Evolutionary conservation across 2,797 vertebrate species (phyloP), one percentile per base, ranked within the genome.

Genomic region (Xenopus petersii): DNA sequence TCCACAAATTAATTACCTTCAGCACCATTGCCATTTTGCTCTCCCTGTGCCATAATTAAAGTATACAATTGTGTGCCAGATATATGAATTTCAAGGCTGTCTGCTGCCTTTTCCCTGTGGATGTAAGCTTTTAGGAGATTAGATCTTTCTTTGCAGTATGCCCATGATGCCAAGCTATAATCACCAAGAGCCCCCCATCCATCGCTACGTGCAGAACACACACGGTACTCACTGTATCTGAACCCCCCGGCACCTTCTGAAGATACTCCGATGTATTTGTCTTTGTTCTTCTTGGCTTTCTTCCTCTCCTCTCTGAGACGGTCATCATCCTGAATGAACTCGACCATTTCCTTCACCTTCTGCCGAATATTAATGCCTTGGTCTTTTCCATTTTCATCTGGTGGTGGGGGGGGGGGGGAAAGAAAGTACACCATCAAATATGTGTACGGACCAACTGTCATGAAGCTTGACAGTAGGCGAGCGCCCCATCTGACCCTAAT

Each of bases 371-470:
- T 99, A 86, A 98, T 89, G 73, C 98, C 97, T 86, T 99, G 98
- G 87, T 99, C 98, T 83, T 99, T 99, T 49, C 97, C 97, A 81
- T 96, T 96, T 75, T 99, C 98, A 87, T 99, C 97, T 99, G 86
- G 24, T 54, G 54, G 51, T 24, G 61, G 11, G 26, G 26, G 21
- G 54, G 51, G 48, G 61, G 11, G 26, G 26, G 21, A 15, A 21
- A 17, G 33, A 71, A 63, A 42, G 5, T 6, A 42, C 8, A 42
- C 49, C 49, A 51, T 51, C 11, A 51, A 10, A 51, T 30, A 2
- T 30, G 26, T 30, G 26, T 30, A 30, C 26, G 26, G 26, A 30
- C 26, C 2, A 21, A 21, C 21, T 6, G 36, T 6, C 36, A 42
- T 42, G 1, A 42, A 42, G 36, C 5, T 42, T 42, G 36, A 42